Evolutionary conservation across 2,888 invertebrate genomes (phyloP), one percentile per base, ranked within the genome.

Genomic region (Diadegma fenestrale): DNA sequence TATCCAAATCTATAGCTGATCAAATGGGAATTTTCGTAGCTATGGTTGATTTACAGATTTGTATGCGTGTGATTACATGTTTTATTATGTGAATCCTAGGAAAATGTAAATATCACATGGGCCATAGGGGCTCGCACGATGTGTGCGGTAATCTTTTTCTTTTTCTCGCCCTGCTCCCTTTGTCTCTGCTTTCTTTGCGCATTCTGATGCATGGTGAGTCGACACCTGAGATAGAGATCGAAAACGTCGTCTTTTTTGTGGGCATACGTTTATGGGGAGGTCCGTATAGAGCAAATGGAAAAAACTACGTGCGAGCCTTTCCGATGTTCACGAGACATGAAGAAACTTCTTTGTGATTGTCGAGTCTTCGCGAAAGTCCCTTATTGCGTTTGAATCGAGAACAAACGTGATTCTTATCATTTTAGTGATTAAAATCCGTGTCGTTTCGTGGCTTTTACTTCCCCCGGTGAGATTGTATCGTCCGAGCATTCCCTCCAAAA

Each of bases 201-300:
- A 72, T 37, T 37, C 10, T 37, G 37, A 37, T 82, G 86, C 71
- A 87, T 85, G 77, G 87, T 66, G 80, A 84, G 88, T 89, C 89
- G 89, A 91, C 90, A 90, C 87, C 88, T 89, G 82, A 88, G 90
- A 91, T 91, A 82, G 86, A 82, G 87, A 90, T 91, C 90, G 88
- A 81, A 86, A 82, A 83, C 89, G 90, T 88, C 90, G 86, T 85
- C 54, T 61, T 51, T 14, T 68, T 30, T 45, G 71, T 43, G 30
- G 30, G 45, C 41, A 48, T 37, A 12, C 19, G 64, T 66, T 51
- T 68, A 75, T 48, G 61, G n/a, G 1, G 1, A 51, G n/a, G 7
- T 51, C 7, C 2, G 26, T 26, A 63, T 33, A 17, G 33, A 26
- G 0, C 7, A 22, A 45, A 19, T n/a, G 22, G n/a, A 48, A 63